Base-by-base conservation (phyloP, 2,888 invertebrate genomes). In the Chironomus tentans region DNA sequence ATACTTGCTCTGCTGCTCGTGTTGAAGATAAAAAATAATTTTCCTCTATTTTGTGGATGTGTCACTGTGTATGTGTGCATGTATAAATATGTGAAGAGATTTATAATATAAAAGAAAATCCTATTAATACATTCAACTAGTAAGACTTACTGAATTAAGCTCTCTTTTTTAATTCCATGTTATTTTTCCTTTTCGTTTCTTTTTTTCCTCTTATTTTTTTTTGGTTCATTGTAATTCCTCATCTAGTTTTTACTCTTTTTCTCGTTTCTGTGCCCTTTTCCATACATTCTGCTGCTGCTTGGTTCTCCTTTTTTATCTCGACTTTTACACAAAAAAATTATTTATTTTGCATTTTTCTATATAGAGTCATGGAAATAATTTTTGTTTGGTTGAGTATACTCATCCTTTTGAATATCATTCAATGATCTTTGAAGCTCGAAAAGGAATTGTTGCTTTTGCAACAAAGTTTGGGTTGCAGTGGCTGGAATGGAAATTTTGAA, bases 111-210 rank as follows among this genome's bases (percentile, higher is more conserved):
- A 15, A 56, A 21, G 56, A 71, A 71, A 71, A 71, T 71, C 71
- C 71, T 71, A 56, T 71, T 71, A 71, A 56, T 50, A 56, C 47
- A 71, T 71, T 71, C 71, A 71, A 71, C 71, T 71, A 47, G 71
- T 71, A 71, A 65, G 68, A 46, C 28, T 38, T 21, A 73, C 62
- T 56, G 62, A 73, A n/a, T 73, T 12, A 62, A 73, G 72, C 71
- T 61, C 56, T 56, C 56, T 56, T 15, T 71, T 71, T 73, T 73
- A 61, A 73, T 73, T 48, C 71, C 71, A 56, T 71, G 71, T 70
- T 38, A 38, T 38, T 38, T 38, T 38, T 38, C 38, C 38, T 38
- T 38, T 38, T 38, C 38, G 38, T 38, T 38, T 38, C 38, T 10
- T 38, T 38, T 28, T 38, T 38, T 38, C 10, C 38, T 7, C 10